Base-by-base conservation (phyloP, 2,888 invertebrate species). In the Mimachlamys varia region DNA sequence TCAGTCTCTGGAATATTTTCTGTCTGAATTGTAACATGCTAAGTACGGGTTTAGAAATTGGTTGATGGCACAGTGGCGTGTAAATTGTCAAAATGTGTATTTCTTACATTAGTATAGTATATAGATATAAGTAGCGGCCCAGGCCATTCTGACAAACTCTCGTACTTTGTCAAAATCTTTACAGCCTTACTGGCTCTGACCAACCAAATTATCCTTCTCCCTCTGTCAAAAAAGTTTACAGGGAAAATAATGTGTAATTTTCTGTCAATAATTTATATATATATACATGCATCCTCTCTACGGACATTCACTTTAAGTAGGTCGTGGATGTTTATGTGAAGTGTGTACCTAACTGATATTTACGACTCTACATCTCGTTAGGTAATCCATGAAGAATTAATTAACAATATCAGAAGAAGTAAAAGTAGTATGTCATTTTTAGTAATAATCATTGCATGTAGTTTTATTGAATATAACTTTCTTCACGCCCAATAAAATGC, bases 391-490 rank as follows among this genome's bases (percentile, higher is more conserved):
- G 76, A 33, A 33, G 76, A 33, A 76, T 76, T 76, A 76, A 76
- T 76, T 76, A 76, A 33, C 22, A 33, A 76, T 33, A 33, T 76
- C 22, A 76, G 27, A 7, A 33, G 17, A 76, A 27, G 76, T 2
- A 27, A 22, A 76, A 76, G 76, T 1, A 76, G 76, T 76, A 27
- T 76, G 27, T 33, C 33, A 76, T 33, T 33, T 19, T 76, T 33
- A 76, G 33, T 22, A 76, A 76, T 76, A 27, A 76, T 76, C 76
- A 76, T 33, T 76, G 76, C 76, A 76, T 76, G 76, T 76, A 76
- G 76, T 76, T 76, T 76, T 76, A 76, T 76, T 76, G 76, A 76
- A 76, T 76, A 76, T 76, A 76, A 76, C 76, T 76, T 76, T 76
- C 76, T 76, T 76, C 76, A 76, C 76, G 76, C 13, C 76, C 76